Evolutionary conservation across 1,140 invertebrate genomes (phyloP).

Genomic region (Bombus waltoni): DNA sequence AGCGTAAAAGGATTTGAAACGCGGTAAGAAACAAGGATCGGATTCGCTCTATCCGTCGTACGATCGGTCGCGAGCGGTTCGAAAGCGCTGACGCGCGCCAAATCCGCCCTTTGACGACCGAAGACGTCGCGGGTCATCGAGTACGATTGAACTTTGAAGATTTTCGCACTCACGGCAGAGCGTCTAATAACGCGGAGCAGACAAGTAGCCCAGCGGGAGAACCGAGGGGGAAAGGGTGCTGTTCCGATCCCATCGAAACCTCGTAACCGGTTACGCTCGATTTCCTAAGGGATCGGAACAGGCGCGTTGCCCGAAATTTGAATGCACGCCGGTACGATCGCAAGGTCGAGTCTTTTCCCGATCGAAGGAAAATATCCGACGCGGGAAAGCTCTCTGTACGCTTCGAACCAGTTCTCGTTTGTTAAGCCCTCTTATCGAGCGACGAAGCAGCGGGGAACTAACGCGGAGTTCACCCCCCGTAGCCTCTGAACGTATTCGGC

Average conservation of each 20-base stretch:
- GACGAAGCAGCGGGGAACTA: conserved; percentile 20
- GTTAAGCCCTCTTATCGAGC: conserved; percentile 46
- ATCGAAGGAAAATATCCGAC: neutral
- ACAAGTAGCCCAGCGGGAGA: conserved; percentile 27
- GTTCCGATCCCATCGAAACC: conserved; percentile 15
- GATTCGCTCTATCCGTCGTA: neutral
- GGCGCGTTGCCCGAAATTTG: conserved; percentile 5
- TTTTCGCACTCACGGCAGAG: neutral
- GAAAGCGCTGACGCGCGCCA: conserved; percentile 42
- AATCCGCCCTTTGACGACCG: conserved; percentile 12
- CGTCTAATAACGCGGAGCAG: conserved; percentile 34
- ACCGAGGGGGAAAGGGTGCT: neutral
- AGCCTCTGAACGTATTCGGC: neutral
- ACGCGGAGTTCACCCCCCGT: conserved; percentile 33
- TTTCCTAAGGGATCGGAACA: conserved; percentile 25
- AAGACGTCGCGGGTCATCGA: conserved; percentile 42
- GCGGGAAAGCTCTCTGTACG: neutral
- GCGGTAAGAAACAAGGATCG: neutral
- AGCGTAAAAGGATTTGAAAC: neutral
- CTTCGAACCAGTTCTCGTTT: neutral
- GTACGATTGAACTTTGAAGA: conserved; percentile 42
- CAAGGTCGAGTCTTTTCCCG: neutral
- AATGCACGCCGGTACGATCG: too few species aligned
- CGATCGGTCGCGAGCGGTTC: neutral
- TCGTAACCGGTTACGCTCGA: conserved; percentile 34